Evolutionary conservation across 2,797 vertebrate species (phyloP), one percentile per base, ranked within the genome.

Genomic region (Danio kyathit): DNA sequence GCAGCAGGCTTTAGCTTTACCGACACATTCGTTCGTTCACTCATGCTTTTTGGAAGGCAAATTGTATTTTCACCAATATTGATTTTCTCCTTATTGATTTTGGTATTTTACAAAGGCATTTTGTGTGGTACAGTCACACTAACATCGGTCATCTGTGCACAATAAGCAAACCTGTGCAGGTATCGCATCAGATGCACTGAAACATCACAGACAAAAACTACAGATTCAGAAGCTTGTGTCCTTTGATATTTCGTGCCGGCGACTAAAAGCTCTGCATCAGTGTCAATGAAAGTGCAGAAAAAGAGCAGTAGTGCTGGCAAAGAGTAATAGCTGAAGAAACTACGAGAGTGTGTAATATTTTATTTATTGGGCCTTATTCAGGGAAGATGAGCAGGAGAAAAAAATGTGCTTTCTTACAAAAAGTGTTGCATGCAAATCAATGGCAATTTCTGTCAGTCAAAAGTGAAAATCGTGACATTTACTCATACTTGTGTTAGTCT

Each of bases 21-120:
- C 71, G 81, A 79, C 64, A 80, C 74, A 17, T 71, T 76, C 64
- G 81, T 88, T 82, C 73, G 29, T 29, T 29, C 29, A 85, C 49
- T 76, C 72, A 66, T 80, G 78, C 65, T 80, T 79, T 80, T 80
- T 29, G 67, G 59, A 80, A 83, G 82, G 66, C 78, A 83, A 80
- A 83, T 80, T 51, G 77, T 79, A 75, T 81, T 85, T 83, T 77
- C 63, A 80, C 79, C 44, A 74, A 78, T 29, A 83, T 77, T 56
- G 78, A 83, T 77, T 81, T 81, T 81, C 79, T 83, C 65, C 71
- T 63, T 66, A 81, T 85, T 75, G 84, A 83, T 81, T 79, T 83
- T 77, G 74, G 66, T 79, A 81, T 79, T 75, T 81, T 74, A 83
- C 57, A 83, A 75, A 77, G 57, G 71, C 51, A 54, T 70, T 79